Evolutionary conservation across 2,888 invertebrate species (phyloP), one percentile per base, ranked within the genome.

Genomic region (Cosmopolites sordidus): DNA sequence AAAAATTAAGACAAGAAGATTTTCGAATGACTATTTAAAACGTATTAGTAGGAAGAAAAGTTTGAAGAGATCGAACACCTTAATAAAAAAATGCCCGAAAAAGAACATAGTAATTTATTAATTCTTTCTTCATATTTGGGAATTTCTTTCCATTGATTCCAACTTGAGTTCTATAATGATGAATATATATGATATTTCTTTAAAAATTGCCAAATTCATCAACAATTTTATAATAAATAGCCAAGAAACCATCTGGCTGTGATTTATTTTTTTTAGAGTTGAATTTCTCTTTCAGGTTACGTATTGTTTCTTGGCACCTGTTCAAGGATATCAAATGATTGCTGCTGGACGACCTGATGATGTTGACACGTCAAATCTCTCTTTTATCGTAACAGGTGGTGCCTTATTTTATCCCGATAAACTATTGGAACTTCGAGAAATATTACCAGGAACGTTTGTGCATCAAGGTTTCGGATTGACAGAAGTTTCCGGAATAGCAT

Each of bases 381-480:
- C 60, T 6, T 56, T 57, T 16, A 41, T 69, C 2, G 9, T 65
- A 1, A 63, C 66, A 2, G 71, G 66, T 1, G 73, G 73, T 1
- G 69, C 66, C 3, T 51, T 64, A 3, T 51, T 71, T n/a, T 57
- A 69, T 1, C 54, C 60, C 18, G 62, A 63, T 16, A 61, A 64
- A 42, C 52, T 68, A 6, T 12, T 54, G 2, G 53, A 59, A 18
- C 47, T 73, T n/a, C 58, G 70, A 41, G 71, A 72, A 45, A 37
- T 71, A 6, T 56, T 73, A 33, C 72, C 72, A 0, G 71, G 70
- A 3, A 68, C 70, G 0, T 64, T 68, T 48, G 60, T 71, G 1
- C 54, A 43, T 46, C 63, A 69, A 46, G 60, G 48, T 14, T 73
- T 71, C 51, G 73, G 73, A 1, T 71, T 70, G 60, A 68, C 72